Evolutionary conservation across 2,888 invertebrate genomes (phyloP), one percentile per base, ranked within the genome.

Genomic region (Eupsilia transversa): DNA sequence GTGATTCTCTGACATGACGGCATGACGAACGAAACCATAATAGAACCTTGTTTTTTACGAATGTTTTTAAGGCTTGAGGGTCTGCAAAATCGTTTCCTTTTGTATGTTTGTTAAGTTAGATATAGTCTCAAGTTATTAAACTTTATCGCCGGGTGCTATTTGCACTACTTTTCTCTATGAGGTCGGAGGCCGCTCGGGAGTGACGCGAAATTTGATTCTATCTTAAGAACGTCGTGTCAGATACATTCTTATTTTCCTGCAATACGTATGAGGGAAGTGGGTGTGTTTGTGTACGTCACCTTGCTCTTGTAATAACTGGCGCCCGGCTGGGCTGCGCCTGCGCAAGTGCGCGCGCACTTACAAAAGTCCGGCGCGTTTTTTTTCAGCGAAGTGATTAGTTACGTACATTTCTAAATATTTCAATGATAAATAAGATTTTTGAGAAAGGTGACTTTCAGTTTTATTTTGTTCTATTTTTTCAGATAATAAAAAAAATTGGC

Each of bases 241-340:
- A 64, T 35, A 67, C n/a, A 83, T 72, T 82, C 46, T 77, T 27
- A 72, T 70, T 78, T 70, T 78, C 79, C 49, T 17, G 41, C 57
- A 35, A n/a, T 56, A 83, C 83, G 83, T 83, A 83, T 78, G 67
- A 80, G 67, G 61, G 82, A 80, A 83, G 80, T 80, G 80, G 80
- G 80, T 80, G 80, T 80, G 79, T 79, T 75, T 72, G 67, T 49
- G 43, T 83, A 79, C 83, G 69, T 70, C 66, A 63, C 72, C 69
- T 38, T 78, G 74, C 60, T 84, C 68, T 80, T 72, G 82, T 65
- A 74, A 78, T 61, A 72, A 56, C 66, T 41, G 81, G 71, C 77
- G 85, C 77, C 54, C 69, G 70, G 12, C 69, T 35, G 52, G 14
- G 17, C 52, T 52, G 59, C 83, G 79, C 69, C 57, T 30, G 73